Evolutionary conservation across 2,797 vertebrate genomes (phyloP).

Genomic region (Uromys caudimaculatus): DNA sequence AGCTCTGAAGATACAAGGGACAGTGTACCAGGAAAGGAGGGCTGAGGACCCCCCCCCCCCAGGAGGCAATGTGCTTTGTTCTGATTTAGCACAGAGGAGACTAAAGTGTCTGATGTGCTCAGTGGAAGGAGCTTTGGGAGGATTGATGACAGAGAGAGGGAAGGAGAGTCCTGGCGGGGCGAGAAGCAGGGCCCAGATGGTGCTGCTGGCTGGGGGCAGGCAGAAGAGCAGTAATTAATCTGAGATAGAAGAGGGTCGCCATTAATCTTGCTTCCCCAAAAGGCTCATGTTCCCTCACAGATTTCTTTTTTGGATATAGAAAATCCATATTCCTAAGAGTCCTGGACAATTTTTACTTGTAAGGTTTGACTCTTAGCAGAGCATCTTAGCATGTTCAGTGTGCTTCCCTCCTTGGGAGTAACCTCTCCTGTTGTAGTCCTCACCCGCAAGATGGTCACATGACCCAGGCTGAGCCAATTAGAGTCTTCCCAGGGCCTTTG

Average conservation of each 20-base stretch:
- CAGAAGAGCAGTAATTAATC: slow-evolving; percentile 26
- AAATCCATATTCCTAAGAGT: slow-evolving; percentile 44
- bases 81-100: neutral
- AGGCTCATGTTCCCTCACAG: neutral
- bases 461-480: neutral
- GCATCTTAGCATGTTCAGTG: neutral
- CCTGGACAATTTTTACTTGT: neutral
- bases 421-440: neutral
- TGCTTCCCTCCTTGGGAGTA: neutral
- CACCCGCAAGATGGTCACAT: neutral
- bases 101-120: neutral
- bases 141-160: neutral
- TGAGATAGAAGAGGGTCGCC: neutral
- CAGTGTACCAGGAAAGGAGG: neutral
- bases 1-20: neutral
- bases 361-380: neutral
- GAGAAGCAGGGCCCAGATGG: slow-evolving; percentile 15
- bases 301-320: neutral
- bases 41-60: neutral
- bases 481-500: neutral
- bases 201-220: slow-evolving; percentile 27
- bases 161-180: neutral
- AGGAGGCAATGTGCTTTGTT: neutral
- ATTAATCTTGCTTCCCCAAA: slow-evolving; percentile 37
- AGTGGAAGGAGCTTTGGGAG: slow-evolving; percentile 12